A percentile compares a stretch with the other conserved stretches of the same genome.
These are phyloP conservation scores for Actinemys pallida DNA, from an alignment of 2,113 vertebrate species.

Conservation along the genomic window DNA sequence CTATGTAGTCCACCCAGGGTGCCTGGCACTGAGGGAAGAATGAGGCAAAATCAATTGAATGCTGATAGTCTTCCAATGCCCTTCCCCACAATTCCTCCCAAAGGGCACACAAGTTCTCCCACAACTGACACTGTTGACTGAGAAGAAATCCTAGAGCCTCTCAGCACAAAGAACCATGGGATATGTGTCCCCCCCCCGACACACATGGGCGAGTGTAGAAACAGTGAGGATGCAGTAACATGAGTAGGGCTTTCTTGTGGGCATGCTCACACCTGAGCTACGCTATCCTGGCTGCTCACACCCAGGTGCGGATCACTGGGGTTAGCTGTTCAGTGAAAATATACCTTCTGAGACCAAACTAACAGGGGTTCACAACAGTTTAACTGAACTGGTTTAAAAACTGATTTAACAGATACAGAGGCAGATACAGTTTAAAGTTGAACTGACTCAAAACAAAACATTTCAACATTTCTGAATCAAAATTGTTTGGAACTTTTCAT, in stretches of 20 bases:
- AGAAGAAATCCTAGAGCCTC: not conserved
- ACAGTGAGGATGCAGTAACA: not conserved
- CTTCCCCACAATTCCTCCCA: not conserved
- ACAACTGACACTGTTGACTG: not conserved
- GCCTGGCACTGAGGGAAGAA: not conserved
- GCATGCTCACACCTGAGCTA: not conserved
- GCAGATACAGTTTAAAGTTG: not conserved
- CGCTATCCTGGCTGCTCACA: not conserved
- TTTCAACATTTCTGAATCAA: not conserved
- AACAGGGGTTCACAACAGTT: not conserved
- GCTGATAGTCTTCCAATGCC: not conserved
- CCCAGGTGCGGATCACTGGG: not conserved
- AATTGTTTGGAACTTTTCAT: not conserved
- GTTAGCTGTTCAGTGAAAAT: not conserved
- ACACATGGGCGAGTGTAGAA: not conserved
- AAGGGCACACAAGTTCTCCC: not conserved
- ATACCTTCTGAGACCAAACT: not conserved
- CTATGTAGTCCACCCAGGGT: not conserved
- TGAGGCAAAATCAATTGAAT: not conserved
- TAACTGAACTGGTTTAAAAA: slow-evolving; percentile 14
- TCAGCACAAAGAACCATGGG: not conserved
- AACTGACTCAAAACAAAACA: not conserved
- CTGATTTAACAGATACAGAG: not conserved
- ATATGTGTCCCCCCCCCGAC: not conserved
- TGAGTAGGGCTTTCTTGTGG: not conserved